Base-by-base conservation (phyloP, 2,888 invertebrate genomes). In the Orgyia antiqua region DNA sequence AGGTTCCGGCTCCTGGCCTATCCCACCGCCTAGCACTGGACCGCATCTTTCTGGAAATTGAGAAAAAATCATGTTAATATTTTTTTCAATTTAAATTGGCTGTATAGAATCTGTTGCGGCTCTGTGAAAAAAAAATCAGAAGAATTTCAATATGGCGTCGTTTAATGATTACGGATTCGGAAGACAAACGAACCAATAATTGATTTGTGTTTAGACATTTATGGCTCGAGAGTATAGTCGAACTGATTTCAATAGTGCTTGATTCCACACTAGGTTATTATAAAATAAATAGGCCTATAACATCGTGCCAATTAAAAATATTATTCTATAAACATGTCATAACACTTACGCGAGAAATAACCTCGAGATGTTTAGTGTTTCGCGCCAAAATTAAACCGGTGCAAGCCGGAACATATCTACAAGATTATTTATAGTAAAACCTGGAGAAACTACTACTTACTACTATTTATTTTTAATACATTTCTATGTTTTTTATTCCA, bases 1-100 rank as follows among this genome's bases (percentile, higher is more conserved):
- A 32, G 91, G 84, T 72, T 92, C 92, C 62, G 89, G 78, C 58
- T 92, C 92, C 72, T 90, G 79, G 5, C 88, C 88, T 44, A 86
- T 78, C 35, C 88, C 87, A 47, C 87, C 88, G 59, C 90, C 87
- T 58, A 91, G 87, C 68, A 91, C 89, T 59, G 92, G 92, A 63
- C 92, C 92, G 82, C 92, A 92, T 88, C 91, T 76, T 79, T 92
- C 92, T 92, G 88, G 37, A 44, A 87, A 33, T 3, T 17, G 23
- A 10, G 7, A 29, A n/a, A 17, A 3, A 7, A 2, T n/a, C 2
- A 5, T 24, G 1, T 20, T 20, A 20, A 4, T n/a, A n/a, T n/a
- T n/a, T n/a, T n/a, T n/a, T n/a, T n/a, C n/a, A n/a, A n/a, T n/a
- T n/a, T n/a, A n/a, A n/a, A n/a, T n/a, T n/a, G n/a, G n/a, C n/a